Percentiles rank a stretch among this genome's conserved stretches.
Conservation (phyloP, 2,797 vertebrate genomes). For the Enteromius radiatus region DNA sequence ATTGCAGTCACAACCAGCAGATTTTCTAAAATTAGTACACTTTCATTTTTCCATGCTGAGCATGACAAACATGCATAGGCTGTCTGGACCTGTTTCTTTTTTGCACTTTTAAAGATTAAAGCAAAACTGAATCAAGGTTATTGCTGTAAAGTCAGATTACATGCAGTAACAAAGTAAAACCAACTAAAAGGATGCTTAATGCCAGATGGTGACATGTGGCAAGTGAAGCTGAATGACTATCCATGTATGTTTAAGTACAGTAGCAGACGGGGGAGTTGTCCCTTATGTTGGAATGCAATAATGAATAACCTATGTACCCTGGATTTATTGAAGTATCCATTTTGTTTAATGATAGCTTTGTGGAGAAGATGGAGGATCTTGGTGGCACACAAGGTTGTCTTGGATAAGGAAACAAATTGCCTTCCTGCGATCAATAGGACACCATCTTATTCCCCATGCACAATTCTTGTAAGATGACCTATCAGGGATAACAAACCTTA, state of each 20-base stretch:
- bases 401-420: constrained; percentile 58
- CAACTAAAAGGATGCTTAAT: not conserved
- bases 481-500: constrained; percentile 57
- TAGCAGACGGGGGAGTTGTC: not conserved
- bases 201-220: not conserved
- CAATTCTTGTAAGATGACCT: constrained; percentile 50
- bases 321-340: constrained; percentile 53
- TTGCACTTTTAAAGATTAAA: too few species aligned
- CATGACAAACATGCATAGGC: constrained; percentile 9
- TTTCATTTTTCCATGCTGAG: constrained; percentile 6
- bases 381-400: constrained; percentile 57
- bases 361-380: constrained; percentile 30
- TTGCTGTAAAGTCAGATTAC: not conserved
- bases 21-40: constrained; percentile 14
- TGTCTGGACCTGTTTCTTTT: not conserved
- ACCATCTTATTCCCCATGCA: constrained; percentile 48
- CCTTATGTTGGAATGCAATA: constrained; percentile 5
- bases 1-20: not conserved
- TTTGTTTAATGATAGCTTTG: constrained; percentile 64
- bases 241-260: not conserved
- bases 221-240: not conserved
- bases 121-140: not conserved
- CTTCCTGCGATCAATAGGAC: constrained; percentile 59
- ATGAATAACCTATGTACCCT: constrained; percentile 31
- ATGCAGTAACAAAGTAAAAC: not conserved